Evolutionary conservation across 1,140 invertebrate species (phyloP).

Genomic region (Drosophila bifasciata): DNA sequence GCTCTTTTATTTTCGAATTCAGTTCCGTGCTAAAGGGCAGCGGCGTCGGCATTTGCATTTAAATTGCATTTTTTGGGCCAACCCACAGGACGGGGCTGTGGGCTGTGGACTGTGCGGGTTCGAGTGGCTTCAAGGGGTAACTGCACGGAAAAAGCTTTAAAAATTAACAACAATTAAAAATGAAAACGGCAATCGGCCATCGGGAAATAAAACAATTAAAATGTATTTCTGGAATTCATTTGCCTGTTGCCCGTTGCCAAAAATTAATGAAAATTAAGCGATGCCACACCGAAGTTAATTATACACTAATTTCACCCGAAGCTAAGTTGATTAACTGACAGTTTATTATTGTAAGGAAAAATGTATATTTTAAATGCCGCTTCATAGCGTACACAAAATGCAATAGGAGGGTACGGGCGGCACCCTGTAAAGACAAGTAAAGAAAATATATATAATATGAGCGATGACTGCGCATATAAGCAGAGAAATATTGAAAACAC

Average conservation of each 20-base stretch:
- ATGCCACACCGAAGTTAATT: background rate
- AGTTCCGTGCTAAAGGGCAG: slow-evolving; percentile 58
- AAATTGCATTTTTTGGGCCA: slow-evolving; percentile 66
- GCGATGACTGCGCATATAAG: slow-evolving; percentile 48
- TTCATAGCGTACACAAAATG: slow-evolving; percentile 34
- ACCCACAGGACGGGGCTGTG: background rate
- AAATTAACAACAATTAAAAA: slow-evolving; percentile 21
- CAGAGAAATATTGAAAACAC: too few relatives aligned
- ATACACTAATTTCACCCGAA: slow-evolving; percentile 3
- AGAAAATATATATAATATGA: slow-evolving; percentile 29
- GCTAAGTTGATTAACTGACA: slow-evolving; percentile 8
- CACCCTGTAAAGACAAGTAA: slow-evolving; percentile 7
- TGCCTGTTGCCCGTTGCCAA: background rate
- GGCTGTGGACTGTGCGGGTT: too few relatives aligned
- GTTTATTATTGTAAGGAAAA: slow-evolving; percentile 25
- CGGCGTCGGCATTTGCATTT: slow-evolving; percentile 66
- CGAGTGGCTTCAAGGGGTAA: too few relatives aligned
- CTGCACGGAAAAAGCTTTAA: slow-evolving; percentile 26
- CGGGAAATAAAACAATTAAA: background rate
- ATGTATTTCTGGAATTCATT: slow-evolving; percentile 5
- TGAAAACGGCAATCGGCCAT: background rate
- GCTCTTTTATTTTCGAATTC: slow-evolving; percentile 76
- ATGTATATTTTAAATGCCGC: slow-evolving; percentile 28
- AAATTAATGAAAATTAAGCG: background rate
- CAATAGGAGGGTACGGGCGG: slow-evolving; percentile 1